These are phyloP conservation scores for Trissoscelio sp. DNA, from an alignment of 2,888 invertebrate species.

Conservation along the genomic window DNA sequence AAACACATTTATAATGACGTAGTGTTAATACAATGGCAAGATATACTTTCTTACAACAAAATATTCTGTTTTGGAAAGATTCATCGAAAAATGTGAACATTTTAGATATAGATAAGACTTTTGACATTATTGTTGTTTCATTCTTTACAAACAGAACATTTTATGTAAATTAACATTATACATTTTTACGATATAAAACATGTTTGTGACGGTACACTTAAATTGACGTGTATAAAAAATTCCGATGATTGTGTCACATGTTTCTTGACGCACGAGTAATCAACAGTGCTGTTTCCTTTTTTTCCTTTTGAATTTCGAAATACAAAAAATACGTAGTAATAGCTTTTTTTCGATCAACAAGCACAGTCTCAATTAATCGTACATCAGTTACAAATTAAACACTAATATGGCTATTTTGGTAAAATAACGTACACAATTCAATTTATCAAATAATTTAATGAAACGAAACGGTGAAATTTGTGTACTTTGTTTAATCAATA, in stretches of 20 bases:
- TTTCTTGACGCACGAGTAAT: slow-evolving; percentile 19
- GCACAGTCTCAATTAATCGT: slow-evolving; percentile 8
- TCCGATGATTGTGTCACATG: neutral
- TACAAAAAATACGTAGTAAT: neutral
- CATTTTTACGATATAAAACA: slow-evolving; percentile 32
- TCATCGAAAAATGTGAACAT: slow-evolving; percentile 4
- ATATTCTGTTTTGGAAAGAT: slow-evolving; percentile 31
- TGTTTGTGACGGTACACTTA: slow-evolving; percentile 9
- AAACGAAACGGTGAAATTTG: slow-evolving; percentile 27
- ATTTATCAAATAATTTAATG: slow-evolving; percentile 43
- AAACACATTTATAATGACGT: slow-evolving; percentile 34
- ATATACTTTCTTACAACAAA: slow-evolving; percentile 15
- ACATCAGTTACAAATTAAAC: slow-evolving; percentile 36
- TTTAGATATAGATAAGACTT: slow-evolving; percentile 16
- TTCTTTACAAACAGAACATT: slow-evolving; percentile 37
- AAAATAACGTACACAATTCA: slow-evolving; percentile 23
- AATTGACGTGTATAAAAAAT: slow-evolving; percentile 32
- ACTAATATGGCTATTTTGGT: slow-evolving; percentile 46
- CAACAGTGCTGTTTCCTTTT: too few relatives aligned
- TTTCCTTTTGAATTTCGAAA: slow-evolving; percentile 1
- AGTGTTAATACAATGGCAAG: slow-evolving; percentile 51
- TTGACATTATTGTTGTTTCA: neutral
- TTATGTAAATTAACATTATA: slow-evolving; percentile 24
- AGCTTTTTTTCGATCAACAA: neutral
- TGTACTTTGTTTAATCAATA: slow-evolving; percentile 17